Evolutionary conservation across 2,113 vertebrate genomes (phyloP), one percentile per base, ranked within the genome.

Genomic region (Morone chrysops): DNA sequence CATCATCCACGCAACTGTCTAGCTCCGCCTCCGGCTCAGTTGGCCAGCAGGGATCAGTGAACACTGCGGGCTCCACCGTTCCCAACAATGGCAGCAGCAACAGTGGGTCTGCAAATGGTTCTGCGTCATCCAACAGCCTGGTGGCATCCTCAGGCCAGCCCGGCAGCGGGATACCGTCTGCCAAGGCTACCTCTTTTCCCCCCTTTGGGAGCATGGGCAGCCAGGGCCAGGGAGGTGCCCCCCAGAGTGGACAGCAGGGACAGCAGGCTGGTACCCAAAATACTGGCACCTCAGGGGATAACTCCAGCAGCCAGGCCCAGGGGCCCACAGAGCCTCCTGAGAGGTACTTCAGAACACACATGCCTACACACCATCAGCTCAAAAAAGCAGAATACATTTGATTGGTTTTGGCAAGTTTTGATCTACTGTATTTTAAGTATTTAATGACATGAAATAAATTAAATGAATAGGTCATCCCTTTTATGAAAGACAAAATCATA

Each of bases 251-350:
- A 77, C 97, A 97, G 89, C 85, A 95, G 53, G 96, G 96, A 83
- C 96, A 96, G 81, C 97, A 97, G 83, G 96, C 92, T 90, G 89
- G 77, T 88, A 80, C 81, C 82, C 97, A 95, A 86, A 87, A 96
- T 48, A 83, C 95, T 47, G 94, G 92, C 65, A 88, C 95, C 91
- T 88, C 97, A 69, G 96, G 95, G 91, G 98, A 99, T 41, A 87
- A 51, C 75, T 88, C 93, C 84, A 92, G 93, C 71, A 94, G 90
- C 9, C 96, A 96, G 70, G 76, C 95, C 74, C 97, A 96, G 89
- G 95, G 93, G 56, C 96, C 96, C 84, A 88, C 95, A 5, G 98
- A 99, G 90, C 96, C 98, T 83, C 97, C 96, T 59, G 98, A 99
- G 95, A 99, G 98, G 98, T 99, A 95, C 31, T 7, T 11, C 38